Percentiles rank a stretch among this genome's conserved stretches.
Conservation (phyloP, 1,140 invertebrate genomes). For the Drosophila micromelanica region DNA sequence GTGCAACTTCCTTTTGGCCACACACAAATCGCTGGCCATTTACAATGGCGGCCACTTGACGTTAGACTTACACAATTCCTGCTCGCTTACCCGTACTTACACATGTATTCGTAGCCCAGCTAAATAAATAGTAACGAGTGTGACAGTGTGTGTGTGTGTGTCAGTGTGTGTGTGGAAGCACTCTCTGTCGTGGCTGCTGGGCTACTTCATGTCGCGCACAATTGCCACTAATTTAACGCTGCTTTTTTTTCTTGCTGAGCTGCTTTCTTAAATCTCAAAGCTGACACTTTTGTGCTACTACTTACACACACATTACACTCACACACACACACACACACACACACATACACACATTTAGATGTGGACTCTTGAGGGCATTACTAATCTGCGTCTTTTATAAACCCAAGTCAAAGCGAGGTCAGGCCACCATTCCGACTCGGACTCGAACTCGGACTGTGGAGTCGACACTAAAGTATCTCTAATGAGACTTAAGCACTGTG, state of each 20-base stretch:
- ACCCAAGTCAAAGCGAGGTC: slow-evolving; percentile 68
- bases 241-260: slow-evolving; percentile 44
- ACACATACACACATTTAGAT: slow-evolving; percentile 19
- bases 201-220: slow-evolving; percentile 74
- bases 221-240: slow-evolving; percentile 81
- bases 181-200: slow-evolving; percentile 30
- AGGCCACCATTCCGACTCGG: slow-evolving; percentile 52
- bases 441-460: slow-evolving; percentile 23
- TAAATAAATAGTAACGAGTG: slow-evolving; percentile 76
- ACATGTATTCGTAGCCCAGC: slow-evolving; percentile 51
- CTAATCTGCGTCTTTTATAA: slow-evolving; percentile 81
- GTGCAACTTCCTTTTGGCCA: slow-evolving; percentile 26
- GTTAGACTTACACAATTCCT: slow-evolving; percentile 35
- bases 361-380: slow-evolving; percentile 70
- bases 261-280: slow-evolving; percentile 81
- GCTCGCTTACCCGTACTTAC: slow-evolving; percentile 23
- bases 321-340: slow-evolving; percentile 10
- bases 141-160: slow-evolving; percentile 3
- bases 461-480: slow-evolving; percentile 73
- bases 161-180: slow-evolving; percentile 21
- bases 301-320: slow-evolving; percentile 69
- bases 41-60: slow-evolving; percentile 39
- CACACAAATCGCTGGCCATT: slow-evolving; percentile 50
- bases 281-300: slow-evolving; percentile 77
- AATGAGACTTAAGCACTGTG: slow-evolving; percentile 78